Evolutionary conservation across 92 coral and sea anemone genomes (phyloP), one percentile per base, ranked within the genome.

Genomic region (Porites evermanni): DNA sequence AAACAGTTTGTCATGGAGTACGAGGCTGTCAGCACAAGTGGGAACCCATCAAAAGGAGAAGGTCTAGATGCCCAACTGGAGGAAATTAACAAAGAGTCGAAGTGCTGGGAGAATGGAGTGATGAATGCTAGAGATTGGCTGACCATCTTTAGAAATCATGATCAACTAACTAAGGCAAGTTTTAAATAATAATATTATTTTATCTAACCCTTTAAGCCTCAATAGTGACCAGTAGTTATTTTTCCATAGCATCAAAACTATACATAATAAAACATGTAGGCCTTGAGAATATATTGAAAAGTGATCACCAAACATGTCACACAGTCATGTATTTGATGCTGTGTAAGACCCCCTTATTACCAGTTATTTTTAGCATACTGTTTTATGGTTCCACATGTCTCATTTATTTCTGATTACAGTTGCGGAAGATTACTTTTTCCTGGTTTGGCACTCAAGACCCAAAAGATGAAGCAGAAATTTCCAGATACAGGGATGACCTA

Each of bases 51-150:
- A 0, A 85, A 85, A 56, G 89, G 89, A 14, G 89, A 85, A 67
- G 89, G 89, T 67, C 77, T 85, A 23, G 78, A 68, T 85, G 84
- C 89, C 2, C 83, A 69, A 23, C 38, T 85, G 10, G 84, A 85
- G 20, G 89, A 85, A 14, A 78, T 85, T 0, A 85, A 85, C 72
- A 77, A 77, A 58, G n/a, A 52, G 18, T 77, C 78, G 0, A 85
- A 85, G 21, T 20, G 21, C 17, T 77, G 78, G 89, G 84, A 32
- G 2, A 23, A 20, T 52, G 84, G 78, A 6, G 84, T 77, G 12
- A 85, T 85, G 89, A 23, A 58, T 0, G 89, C 84, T 1, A 51
- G 24, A 8, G 65, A 85, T 16, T 85, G 89, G 89, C 63, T 77
- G 14, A 21, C 77, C 7, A 76, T 85, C 11, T 85, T 85, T 8